Conservation (phyloP, 2,797 vertebrate species). For the Neostethus bicornis region DNA sequence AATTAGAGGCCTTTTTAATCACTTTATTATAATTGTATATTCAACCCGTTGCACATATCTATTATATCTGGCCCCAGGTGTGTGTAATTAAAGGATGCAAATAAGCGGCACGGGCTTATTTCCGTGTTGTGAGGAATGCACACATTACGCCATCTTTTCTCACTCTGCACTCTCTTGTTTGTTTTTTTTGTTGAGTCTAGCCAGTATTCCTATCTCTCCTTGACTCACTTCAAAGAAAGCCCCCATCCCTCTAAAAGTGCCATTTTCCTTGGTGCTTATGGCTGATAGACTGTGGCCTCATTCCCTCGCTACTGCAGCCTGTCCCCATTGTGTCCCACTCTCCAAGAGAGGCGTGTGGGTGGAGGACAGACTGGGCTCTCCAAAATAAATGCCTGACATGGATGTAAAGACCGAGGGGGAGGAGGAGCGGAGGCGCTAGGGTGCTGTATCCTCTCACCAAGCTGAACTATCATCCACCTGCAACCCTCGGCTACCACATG, state of each 20-base stretch:
- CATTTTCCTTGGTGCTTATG: constrained; percentile 77
- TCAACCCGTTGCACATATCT: constrained; percentile 33
- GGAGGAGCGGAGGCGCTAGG: constrained; percentile 41
- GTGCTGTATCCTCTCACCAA: constrained; percentile 48
- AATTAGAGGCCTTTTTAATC: constrained; percentile 63
- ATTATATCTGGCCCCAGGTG: constrained; percentile 53
- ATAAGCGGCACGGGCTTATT: constrained; percentile 42
- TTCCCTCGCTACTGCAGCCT: constrained; percentile 74
- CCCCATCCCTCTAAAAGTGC: constrained; percentile 63
- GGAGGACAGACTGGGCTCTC: constrained; percentile 73
- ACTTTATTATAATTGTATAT: constrained; percentile 52
- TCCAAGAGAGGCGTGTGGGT: constrained; percentile 66
- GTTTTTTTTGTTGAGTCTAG: constrained; percentile 54
- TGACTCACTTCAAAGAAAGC: constrained; percentile 71
- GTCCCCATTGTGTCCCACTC: constrained; percentile 79
- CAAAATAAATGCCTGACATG: constrained; percentile 69
- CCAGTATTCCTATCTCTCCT: constrained; percentile 60
- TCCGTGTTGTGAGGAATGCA: constrained; percentile 38
- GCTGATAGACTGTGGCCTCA: constrained; percentile 78
- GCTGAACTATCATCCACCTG: constrained; percentile 72
- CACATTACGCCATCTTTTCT: constrained; percentile 42
- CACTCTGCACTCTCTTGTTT: constrained; percentile 42
- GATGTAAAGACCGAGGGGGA: constrained; percentile 63
- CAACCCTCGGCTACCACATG: constrained; percentile 63
- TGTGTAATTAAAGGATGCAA: constrained; percentile 62